Conservation (phyloP, 2,113 vertebrate genomes). For the Brachypodius melanocephalos region DNA sequence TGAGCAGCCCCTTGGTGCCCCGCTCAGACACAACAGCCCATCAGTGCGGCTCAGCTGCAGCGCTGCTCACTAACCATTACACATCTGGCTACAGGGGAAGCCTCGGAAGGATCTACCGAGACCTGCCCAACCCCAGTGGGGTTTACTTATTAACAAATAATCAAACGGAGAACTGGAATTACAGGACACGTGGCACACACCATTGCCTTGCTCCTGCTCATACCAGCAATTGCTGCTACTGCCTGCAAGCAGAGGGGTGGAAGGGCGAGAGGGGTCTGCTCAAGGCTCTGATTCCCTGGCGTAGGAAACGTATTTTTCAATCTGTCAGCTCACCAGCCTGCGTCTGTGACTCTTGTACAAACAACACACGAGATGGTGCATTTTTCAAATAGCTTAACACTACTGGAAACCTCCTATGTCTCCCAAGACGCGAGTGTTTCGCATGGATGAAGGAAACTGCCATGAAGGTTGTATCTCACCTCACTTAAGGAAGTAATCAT, state of each 20-base stretch:
- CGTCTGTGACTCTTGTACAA: not conserved
- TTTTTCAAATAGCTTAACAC: not conserved
- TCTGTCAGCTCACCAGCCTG: not conserved
- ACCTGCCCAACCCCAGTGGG: not conserved
- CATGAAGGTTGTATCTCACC: not conserved
- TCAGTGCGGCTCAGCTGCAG: accelerated
- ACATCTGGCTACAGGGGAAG: not conserved
- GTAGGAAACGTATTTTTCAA: not conserved
- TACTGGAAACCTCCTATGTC: not conserved
- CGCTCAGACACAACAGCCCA: not conserved
- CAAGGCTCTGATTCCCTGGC: accelerated
- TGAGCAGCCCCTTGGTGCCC: not conserved
- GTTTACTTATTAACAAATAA: conserved; percentile 60
- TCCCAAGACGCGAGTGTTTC: not conserved
- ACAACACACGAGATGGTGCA: not conserved
- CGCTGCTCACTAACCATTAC: not conserved
- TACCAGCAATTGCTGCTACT: accelerated
- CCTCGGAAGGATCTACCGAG: not conserved
- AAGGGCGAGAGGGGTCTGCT: not conserved
- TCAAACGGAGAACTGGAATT: not conserved
- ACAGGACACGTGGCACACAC: not conserved
- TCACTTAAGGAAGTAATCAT: not conserved
- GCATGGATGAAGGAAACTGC: not conserved
- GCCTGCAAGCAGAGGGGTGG: not conserved
- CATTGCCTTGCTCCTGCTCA: not conserved